Evolutionary conservation across 2,797 vertebrate species (phyloP).

Genomic region (Spondyliosoma cantharus): DNA sequence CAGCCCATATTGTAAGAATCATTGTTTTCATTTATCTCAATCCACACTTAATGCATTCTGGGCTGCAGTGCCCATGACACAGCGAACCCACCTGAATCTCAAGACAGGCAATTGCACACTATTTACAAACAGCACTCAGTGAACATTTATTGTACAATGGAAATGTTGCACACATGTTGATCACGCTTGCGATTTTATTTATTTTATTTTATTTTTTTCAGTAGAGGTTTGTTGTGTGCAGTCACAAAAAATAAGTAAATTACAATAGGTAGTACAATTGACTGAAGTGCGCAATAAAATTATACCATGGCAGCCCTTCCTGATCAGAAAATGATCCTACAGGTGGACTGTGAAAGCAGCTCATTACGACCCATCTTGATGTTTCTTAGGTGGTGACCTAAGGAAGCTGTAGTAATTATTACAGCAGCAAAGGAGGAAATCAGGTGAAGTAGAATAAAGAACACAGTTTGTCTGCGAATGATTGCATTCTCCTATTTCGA

Average conservation of each 20-base stretch:
- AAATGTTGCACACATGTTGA: conserved; percentile 6
- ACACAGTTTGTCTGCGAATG: too few species aligned
- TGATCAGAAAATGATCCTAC: too few species aligned
- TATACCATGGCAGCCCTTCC: neutral
- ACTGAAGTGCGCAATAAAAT: neutral
- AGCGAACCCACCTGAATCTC: conserved; percentile 7
- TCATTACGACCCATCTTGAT: too few species aligned
- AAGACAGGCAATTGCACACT: conserved; percentile 6
- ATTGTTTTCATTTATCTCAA: conserved; percentile 72
- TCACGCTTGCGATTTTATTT: neutral
- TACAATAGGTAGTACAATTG: neutral
- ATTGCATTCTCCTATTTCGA: too few species aligned
- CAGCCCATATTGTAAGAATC: conserved; percentile 64
- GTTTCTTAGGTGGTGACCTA: too few species aligned
- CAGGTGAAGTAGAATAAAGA: too few species aligned
- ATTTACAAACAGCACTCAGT: conserved; percentile 15
- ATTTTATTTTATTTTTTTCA: neutral
- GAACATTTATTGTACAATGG: neutral
- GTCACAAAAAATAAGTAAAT: neutral
- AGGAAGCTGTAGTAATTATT: too few species aligned
- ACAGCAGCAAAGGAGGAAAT: too few species aligned
- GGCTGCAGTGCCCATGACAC: conserved; percentile 18
- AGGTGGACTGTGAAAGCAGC: too few species aligned
- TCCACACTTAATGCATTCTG: conserved; percentile 53
- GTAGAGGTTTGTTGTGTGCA: neutral